Percentiles rank a stretch among this genome's conserved stretches.
Evolutionary conservation across 2,888 invertebrate species (phyloP).

Genomic region (Metellina segmentata): DNA sequence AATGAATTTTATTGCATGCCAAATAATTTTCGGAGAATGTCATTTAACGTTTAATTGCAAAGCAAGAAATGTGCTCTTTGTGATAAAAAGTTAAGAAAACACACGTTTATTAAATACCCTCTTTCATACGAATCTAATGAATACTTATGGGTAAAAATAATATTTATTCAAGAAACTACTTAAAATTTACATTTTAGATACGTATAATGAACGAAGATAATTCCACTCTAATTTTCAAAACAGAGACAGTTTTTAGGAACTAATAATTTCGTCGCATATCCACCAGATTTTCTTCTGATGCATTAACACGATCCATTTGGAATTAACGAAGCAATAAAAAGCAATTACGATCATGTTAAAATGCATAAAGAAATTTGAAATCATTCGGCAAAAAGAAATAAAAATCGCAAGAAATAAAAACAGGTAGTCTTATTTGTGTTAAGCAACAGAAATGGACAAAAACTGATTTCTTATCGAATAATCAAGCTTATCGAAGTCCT

Average conservation of each 20-base stretch:
- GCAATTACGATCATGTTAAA: slow-evolving; percentile 57
- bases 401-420: slow-evolving; percentile 17
- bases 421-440: slow-evolving; percentile 54
- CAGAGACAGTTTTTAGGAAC: slow-evolving; percentile 9
- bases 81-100: not conserved
- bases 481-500: slow-evolving; percentile 26
- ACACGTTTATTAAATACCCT: not conserved
- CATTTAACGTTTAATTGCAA: slow-evolving; percentile 1
- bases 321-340: slow-evolving; percentile 61
- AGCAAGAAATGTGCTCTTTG: not conserved
- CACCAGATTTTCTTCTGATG: slow-evolving; percentile 5
- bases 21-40: not conserved
- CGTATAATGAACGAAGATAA: slow-evolving; percentile 29
- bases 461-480: slow-evolving; percentile 58
- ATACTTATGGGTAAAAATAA: not conserved
- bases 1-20: not conserved
- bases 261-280: slow-evolving; percentile 3
- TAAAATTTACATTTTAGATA: slow-evolving; percentile 11
- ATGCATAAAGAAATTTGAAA: slow-evolving; percentile 55
- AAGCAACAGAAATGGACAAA: slow-evolving; percentile 53
- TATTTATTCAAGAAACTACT: not conserved
- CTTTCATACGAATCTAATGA: not conserved
- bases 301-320: slow-evolving; percentile 57
- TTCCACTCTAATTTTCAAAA: slow-evolving; percentile 25
- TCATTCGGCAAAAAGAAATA: slow-evolving; percentile 9